Evolutionary conservation across 2,888 invertebrate species (phyloP).

Genomic region (Lapara coniferarum): DNA sequence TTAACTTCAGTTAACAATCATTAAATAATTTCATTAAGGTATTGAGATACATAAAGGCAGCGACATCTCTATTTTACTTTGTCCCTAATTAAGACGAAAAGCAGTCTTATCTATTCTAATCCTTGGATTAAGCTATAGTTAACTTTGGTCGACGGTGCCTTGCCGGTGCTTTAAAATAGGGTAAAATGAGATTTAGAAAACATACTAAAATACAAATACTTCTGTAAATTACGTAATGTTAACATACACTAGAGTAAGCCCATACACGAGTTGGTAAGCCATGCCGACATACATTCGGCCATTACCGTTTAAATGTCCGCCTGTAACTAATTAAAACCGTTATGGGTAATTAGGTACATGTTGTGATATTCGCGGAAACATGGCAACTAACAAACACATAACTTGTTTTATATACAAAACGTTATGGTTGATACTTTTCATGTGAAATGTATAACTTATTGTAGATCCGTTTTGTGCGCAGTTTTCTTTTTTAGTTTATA

Average conservation of each 20-base stretch:
- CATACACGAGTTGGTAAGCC: constrained; percentile 29
- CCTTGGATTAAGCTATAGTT: constrained; percentile 25
- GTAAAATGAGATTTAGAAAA: constrained; percentile 10
- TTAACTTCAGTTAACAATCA: not conserved
- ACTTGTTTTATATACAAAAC: constrained; percentile 30
- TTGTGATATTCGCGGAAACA: constrained; percentile 47
- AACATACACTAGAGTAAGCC: constrained; percentile 26
- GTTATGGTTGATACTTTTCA: no score
- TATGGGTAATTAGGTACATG: constrained; percentile 51
- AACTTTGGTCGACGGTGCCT: constrained; percentile 15
- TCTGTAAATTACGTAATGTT: constrained; percentile 31
- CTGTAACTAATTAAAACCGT: constrained; percentile 53
- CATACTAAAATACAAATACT: not conserved
- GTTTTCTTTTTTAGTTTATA: no score
- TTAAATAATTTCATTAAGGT: not conserved
- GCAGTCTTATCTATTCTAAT: constrained; percentile 12
- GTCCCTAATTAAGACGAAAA: constrained; percentile 15
- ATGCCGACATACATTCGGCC: constrained; percentile 37
- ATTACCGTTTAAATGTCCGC: constrained; percentile 47
- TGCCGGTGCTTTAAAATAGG: constrained; percentile 6
- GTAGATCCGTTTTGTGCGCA: no score
- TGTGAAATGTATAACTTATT: no score
- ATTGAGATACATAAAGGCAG: not conserved
- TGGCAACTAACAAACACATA: constrained; percentile 44
- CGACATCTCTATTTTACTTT: constrained; percentile 1